Conservation (phyloP, 1,140 invertebrate species). For the Heliothis subflexa region DNA sequence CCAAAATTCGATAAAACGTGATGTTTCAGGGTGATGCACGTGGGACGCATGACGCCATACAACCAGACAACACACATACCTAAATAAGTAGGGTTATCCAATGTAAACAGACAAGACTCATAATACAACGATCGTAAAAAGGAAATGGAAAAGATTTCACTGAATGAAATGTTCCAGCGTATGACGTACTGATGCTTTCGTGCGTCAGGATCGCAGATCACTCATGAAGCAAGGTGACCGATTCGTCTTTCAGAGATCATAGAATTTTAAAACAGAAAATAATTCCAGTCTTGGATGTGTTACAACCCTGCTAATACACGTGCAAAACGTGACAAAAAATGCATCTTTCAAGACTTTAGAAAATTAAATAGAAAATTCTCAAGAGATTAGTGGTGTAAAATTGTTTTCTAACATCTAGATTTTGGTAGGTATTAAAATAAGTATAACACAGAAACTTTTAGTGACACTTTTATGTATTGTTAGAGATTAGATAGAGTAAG, state of each 20-base stretch:
- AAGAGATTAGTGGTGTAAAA: too few relatives aligned
- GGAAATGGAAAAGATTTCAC: constrained; percentile 19
- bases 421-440: too few relatives aligned
- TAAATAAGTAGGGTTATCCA: constrained; percentile 52
- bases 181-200: not conserved
- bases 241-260: not conserved
- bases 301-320: not conserved
- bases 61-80: constrained; percentile 52
- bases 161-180: constrained; percentile 21
- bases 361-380: not conserved
- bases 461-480: too few relatives aligned
- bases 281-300: not conserved
- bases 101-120: constrained; percentile 43
- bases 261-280: constrained; percentile 6
- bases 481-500: too few relatives aligned
- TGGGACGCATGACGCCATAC: constrained; percentile 53
- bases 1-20: constrained; percentile 67
- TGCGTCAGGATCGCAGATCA: not conserved
- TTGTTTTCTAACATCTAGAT: too few relatives aligned
- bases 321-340: constrained; percentile 21
- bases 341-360: not conserved
- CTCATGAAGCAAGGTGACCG: constrained; percentile 7
- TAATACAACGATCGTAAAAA: constrained; percentile 30
- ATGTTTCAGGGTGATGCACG: constrained; percentile 57
- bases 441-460: too few relatives aligned